Percentiles rank a stretch among this genome's conserved stretches.
phyloP scores from a whole-genome alignment of 2,888 invertebrate genomes.

The Drosophila affinis region DNA sequence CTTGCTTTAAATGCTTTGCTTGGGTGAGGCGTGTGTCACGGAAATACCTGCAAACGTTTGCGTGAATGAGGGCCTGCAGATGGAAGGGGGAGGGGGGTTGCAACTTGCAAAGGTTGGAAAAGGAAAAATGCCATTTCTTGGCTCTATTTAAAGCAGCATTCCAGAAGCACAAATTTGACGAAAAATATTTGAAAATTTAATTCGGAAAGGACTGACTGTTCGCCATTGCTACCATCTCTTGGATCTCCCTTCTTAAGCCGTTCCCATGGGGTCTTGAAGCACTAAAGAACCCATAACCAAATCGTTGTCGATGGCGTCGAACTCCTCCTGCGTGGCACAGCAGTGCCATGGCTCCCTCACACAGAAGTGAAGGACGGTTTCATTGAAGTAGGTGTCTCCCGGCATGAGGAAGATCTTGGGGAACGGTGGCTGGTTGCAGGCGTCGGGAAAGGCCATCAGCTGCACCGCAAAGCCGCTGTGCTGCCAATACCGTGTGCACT shows the following conservation, averaged over 20 bases:
- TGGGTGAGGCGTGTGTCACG: constrained; percentile 57
- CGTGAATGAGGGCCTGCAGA: not conserved
- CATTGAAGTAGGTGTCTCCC: constrained; percentile 88
- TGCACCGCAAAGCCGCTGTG: constrained; percentile 94
- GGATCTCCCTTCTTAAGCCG: not conserved
- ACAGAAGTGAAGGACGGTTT: constrained; percentile 61
- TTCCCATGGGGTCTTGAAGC: no score
- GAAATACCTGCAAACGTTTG: constrained; percentile 33
- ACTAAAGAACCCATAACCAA: constrained; percentile 37
- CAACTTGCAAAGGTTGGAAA: constrained; percentile 32
- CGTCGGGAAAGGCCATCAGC: constrained; percentile 96
- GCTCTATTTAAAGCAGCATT: not conserved
- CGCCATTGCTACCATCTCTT: not conserved
- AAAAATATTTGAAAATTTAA: not conserved
- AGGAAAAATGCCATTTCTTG: constrained; percentile 26
- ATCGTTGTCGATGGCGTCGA: constrained; percentile 38
- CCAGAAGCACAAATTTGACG: not conserved
- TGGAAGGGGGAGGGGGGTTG: constrained; percentile 2
- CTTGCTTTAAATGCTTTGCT: no score
- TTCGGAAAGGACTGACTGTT: no score
- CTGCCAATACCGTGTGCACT: constrained; percentile 87
- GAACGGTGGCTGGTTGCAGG: constrained; percentile 92
- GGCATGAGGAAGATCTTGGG: constrained; percentile 89
- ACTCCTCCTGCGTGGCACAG: constrained; percentile 53
- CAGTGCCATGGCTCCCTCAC: constrained; percentile 58